These are phyloP conservation scores for Diplodus sargus DNA, from an alignment of 2,797 vertebrate genomes.

Conservation along the genomic window DNA sequence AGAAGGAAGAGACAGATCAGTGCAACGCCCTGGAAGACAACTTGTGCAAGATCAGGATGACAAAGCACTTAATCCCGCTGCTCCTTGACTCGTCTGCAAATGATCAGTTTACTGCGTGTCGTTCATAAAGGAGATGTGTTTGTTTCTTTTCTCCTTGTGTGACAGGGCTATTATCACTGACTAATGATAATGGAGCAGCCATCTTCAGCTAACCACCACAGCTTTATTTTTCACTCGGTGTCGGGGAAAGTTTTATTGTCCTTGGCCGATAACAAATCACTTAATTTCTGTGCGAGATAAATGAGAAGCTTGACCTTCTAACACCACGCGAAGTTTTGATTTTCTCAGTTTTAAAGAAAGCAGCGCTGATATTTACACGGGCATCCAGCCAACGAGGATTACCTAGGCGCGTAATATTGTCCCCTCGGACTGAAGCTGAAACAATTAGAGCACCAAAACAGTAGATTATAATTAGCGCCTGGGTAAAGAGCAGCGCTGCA, in stretches of 20 bases:
- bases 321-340: constrained; percentile 23
- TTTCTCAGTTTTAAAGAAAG: constrained; percentile 37
- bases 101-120: constrained; percentile 54
- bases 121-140: constrained; percentile 41
- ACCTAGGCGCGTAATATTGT: constrained; percentile 29
- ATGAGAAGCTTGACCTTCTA: constrained; percentile 57
- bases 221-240: constrained; percentile 6
- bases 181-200: constrained; percentile 44
- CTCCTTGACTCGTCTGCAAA: constrained; percentile 59
- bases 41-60: constrained; percentile 64
- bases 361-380: constrained; percentile 47
- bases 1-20: constrained; percentile 74
- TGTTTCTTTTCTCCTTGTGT: constrained; percentile 36
- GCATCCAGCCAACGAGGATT: constrained; percentile 40
- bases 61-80: constrained; percentile 69
- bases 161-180: constrained; percentile 56
- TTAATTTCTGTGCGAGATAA: constrained; percentile 30
- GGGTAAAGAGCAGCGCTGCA: constrained; percentile 43
- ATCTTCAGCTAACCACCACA: constrained; percentile 35
- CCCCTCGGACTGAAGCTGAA: constrained; percentile 48
- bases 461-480: constrained; percentile 60
- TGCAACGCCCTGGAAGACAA: constrained; percentile 51
- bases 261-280: constrained; percentile 30
- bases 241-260: constrained; percentile 27
- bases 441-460: constrained; percentile 67